Conservation (phyloP, 1,140 invertebrate genomes). For the Periplaneta americana region DNA sequence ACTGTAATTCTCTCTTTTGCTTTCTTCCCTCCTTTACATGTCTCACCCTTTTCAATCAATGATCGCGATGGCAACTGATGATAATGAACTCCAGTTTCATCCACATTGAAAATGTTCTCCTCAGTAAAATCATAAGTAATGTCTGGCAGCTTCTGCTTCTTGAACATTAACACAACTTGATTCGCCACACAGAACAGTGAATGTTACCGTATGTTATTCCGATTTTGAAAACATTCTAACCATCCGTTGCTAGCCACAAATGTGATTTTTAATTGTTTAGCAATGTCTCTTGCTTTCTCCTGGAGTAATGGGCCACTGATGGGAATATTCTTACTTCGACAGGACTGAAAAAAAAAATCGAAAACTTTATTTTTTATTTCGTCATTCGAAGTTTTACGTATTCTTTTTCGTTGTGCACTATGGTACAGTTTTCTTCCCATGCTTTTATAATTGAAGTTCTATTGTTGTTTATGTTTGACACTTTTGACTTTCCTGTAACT, state of each 20-base stretch:
- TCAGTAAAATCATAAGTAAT: not conserved
- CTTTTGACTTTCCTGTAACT: not conserved
- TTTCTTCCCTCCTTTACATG: not conserved
- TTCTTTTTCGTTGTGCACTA: not conserved
- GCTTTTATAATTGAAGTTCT: not conserved
- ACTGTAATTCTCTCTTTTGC: not conserved
- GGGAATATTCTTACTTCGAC: too few species aligned
- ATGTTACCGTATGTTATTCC: too few species aligned
- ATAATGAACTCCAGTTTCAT: not conserved
- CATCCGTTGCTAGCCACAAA: too few species aligned
- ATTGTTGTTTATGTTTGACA: not conserved
- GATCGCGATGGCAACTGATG: not conserved
- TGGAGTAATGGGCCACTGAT: too few species aligned
- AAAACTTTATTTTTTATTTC: not conserved
- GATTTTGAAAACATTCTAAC: too few species aligned
- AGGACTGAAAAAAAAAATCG: not conserved
- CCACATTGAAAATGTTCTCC: too few species aligned
- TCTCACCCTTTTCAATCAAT: not conserved
- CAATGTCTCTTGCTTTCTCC: too few species aligned
- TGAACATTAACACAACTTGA: too few species aligned
- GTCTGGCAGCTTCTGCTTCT: too few species aligned
- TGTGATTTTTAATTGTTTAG: not conserved
- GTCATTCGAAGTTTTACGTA: too few species aligned
- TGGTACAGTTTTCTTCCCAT: not conserved
- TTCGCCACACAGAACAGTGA: too few species aligned